phyloP scores from a whole-genome alignment of 2,113 vertebrate species.

The Dunckerocampus dactyliophorus region DNA sequence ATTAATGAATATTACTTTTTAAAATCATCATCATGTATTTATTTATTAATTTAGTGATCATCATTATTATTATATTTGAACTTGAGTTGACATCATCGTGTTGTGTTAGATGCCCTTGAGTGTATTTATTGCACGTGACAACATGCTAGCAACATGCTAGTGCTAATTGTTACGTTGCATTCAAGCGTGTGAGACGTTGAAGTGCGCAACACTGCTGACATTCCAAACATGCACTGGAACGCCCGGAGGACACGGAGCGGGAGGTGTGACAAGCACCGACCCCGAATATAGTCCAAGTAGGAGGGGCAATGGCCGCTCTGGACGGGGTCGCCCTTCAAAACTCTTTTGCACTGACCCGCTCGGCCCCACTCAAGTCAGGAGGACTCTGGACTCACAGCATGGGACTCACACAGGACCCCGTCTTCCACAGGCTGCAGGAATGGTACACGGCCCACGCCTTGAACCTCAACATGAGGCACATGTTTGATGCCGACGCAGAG shows the following conservation, averaged over 20 bases:
- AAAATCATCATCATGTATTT: no score
- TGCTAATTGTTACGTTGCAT: not conserved
- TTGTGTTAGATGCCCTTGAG: no score
- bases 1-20: no score
- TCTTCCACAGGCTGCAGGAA: constrained; percentile 80
- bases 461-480: constrained; percentile 80
- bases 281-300: constrained; percentile 36
- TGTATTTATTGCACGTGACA: no score
- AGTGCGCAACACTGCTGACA: not conserved
- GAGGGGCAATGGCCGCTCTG: constrained; percentile 24
- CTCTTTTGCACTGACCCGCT: constrained; percentile 13
- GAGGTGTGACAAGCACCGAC: not conserved
- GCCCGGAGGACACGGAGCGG: not conserved
- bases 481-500: constrained; percentile 82
- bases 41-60: no score
- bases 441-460: constrained; percentile 78
- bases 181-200: not conserved
- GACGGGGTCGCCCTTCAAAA: constrained; percentile 48
- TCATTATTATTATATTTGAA: no score
- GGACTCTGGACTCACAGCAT: constrained; percentile 60
- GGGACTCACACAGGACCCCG: constrained; percentile 79
- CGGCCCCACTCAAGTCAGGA: constrained; percentile 45
- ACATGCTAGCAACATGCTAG: no score
- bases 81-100: no score
- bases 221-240: not conserved